Evolutionary conservation across 2,888 invertebrate species (phyloP).

Genomic region (Cerceris rybyensis): DNA sequence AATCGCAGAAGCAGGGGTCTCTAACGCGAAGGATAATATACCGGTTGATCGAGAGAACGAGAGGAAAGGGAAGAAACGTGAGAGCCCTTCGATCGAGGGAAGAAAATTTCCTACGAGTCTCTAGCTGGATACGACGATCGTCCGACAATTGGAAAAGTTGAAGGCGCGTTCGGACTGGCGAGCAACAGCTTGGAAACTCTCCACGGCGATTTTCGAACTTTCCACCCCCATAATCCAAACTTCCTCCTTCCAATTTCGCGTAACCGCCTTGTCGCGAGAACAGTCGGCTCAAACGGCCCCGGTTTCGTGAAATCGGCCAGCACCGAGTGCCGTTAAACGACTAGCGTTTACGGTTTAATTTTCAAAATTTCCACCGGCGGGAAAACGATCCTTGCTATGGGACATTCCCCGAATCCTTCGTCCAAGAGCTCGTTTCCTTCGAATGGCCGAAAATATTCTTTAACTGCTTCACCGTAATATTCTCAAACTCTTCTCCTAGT

Average conservation of each 20-base stretch:
- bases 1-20: too few relatives aligned
- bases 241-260: slow-evolving; percentile 27
- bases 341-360: too few relatives aligned
- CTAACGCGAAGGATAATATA: slow-evolving; percentile 11
- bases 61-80: not conserved
- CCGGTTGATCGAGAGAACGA: slow-evolving; percentile 1
- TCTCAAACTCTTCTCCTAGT: too few relatives aligned
- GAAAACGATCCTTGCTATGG: too few relatives aligned
- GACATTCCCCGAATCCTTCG: too few relatives aligned
- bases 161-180: not conserved
- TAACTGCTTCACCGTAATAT: too few relatives aligned
- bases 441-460: too few relatives aligned
- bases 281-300: not conserved
- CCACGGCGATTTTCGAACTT: slow-evolving; percentile 47
- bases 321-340: too few relatives aligned
- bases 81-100: not conserved
- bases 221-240: slow-evolving; percentile 36
- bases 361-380: too few relatives aligned
- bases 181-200: slow-evolving; percentile 41
- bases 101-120: slow-evolving; percentile 7
- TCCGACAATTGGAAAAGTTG: slow-evolving; percentile 52
- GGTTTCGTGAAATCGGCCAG: too few relatives aligned
- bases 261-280: slow-evolving; percentile 33
- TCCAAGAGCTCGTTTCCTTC: too few relatives aligned
- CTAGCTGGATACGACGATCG: slow-evolving; percentile 39